Conservation (phyloP, 1,140 invertebrate species). For the Drosophila kikkawai region DNA sequence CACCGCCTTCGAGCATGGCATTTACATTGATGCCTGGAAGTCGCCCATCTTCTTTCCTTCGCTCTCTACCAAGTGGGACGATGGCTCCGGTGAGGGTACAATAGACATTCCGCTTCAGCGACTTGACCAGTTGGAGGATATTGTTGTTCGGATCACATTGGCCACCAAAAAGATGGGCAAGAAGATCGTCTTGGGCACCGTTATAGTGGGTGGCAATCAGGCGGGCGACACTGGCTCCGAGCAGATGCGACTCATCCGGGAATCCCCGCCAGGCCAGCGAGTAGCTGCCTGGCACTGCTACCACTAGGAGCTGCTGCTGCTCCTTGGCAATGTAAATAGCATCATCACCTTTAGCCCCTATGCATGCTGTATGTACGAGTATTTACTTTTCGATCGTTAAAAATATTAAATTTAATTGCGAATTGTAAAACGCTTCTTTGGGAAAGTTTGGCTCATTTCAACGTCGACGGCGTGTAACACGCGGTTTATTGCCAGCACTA, state of each 20-base stretch:
- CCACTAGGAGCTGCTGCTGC: constrained; percentile 33
- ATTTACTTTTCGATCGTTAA: constrained; percentile 41
- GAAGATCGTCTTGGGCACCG: constrained; percentile 85
- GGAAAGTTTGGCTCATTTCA: constrained; percentile 42
- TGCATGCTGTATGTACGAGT: constrained; percentile 23
- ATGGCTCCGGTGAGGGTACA: constrained; percentile 82
- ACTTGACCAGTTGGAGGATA: constrained; percentile 65
- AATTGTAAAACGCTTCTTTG: constrained; percentile 42
- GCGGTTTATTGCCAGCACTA: constrained; percentile 37
- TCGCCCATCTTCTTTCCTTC: constrained; percentile 90
- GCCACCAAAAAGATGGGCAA: constrained; percentile 86
- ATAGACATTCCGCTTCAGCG: constrained; percentile 66
- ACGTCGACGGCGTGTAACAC: constrained; percentile 50
- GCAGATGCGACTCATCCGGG: constrained; percentile 60
- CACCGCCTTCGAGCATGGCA: constrained; percentile 89
- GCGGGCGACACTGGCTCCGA: constrained; percentile 52
- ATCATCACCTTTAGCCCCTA: constrained; percentile 14
- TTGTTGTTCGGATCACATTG: constrained; percentile 67
- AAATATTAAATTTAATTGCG: constrained; percentile 56
- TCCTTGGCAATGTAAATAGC: constrained; percentile 42
- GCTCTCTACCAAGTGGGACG: constrained; percentile 88
- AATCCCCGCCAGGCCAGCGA: constrained; percentile 62
- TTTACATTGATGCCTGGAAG: constrained; percentile 91
- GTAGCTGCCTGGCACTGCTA: constrained; percentile 77
- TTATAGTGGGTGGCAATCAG: constrained; percentile 51